Conservation (phyloP, 2,797 vertebrate genomes). For the Rhinatrema bivittatum region DNA sequence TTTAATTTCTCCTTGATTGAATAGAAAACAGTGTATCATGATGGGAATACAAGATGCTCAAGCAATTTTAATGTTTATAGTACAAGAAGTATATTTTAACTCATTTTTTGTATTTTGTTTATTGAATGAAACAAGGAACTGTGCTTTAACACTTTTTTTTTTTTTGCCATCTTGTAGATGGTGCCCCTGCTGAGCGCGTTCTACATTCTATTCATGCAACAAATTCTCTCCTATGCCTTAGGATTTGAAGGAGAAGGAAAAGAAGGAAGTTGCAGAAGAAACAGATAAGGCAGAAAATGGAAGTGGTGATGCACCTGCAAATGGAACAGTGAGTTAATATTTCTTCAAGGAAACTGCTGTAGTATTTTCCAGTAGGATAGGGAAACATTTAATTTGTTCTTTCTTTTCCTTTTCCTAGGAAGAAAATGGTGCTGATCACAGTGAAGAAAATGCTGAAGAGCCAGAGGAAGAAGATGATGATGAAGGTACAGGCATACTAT, state of each 20-base stretch:
- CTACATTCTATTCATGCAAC: too few relatives aligned
- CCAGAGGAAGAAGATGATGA: conserved; percentile 48
- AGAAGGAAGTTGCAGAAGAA: conserved; percentile 54
- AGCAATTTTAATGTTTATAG: too few relatives aligned
- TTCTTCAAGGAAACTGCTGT: background rate
- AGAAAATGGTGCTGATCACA: conserved; percentile 64
- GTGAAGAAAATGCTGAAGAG: conserved; percentile 54
- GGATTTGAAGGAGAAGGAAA: conserved; percentile 83
- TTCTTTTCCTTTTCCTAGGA: conserved; percentile 1
- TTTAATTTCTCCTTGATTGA: too few relatives aligned
- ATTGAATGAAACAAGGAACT: too few relatives aligned
- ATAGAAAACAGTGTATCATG: too few relatives aligned
- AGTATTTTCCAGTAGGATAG: conserved; percentile 27
- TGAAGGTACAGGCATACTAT: too few relatives aligned
- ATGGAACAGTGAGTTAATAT: conserved; percentile 60
- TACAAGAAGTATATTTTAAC: too few relatives aligned
- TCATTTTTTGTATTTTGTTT: too few relatives aligned
- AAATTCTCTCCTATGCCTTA: too few relatives aligned
- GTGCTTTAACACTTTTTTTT: background rate
- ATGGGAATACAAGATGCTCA: too few relatives aligned
- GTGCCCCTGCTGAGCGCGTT: too few relatives aligned
- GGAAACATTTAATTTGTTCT: background rate
- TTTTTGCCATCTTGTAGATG: background rate
- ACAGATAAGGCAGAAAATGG: conserved; percentile 51
- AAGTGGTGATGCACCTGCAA: conserved; percentile 67